These are phyloP conservation scores for Epirrhoe tristata DNA, from an alignment of 2,888 invertebrate genomes.

Conservation along the genomic window DNA sequence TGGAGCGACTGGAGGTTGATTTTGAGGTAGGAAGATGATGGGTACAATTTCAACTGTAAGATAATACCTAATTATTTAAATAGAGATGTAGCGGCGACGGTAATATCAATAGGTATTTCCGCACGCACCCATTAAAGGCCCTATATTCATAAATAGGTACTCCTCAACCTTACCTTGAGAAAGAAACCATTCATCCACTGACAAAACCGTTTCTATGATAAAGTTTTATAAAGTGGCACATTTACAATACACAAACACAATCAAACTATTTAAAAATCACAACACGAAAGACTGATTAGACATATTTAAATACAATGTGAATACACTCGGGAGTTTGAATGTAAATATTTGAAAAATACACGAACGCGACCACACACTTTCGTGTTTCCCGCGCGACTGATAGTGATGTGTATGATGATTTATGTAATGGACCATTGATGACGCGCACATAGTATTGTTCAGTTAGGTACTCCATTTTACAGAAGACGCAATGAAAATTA, in stretches of 20 bases:
- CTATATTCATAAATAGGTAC: not conserved
- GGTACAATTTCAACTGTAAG: no score
- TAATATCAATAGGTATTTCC: not conserved
- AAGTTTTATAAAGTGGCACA: slow-evolving; percentile 25
- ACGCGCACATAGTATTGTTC: not conserved
- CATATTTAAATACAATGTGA: slow-evolving; percentile 33
- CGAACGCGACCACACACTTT: slow-evolving; percentile 39
- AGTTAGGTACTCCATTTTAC: not conserved
- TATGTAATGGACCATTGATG: not conserved
- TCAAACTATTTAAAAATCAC: slow-evolving; percentile 13
- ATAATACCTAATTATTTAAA: no score
- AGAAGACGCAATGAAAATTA: not conserved
- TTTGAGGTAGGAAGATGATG: no score
- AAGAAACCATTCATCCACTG: slow-evolving; percentile 31
- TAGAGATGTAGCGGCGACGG: not conserved
- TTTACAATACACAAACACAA: slow-evolving; percentile 36
- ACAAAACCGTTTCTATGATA: slow-evolving; percentile 24
- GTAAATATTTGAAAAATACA: slow-evolving; percentile 8
- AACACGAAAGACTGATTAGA: slow-evolving; percentile 14
- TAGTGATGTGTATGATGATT: slow-evolving; percentile 11
- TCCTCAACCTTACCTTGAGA: slow-evolving; percentile 25
- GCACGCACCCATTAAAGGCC: not conserved
- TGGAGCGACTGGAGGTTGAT: no score
- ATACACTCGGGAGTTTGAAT: slow-evolving; percentile 13
- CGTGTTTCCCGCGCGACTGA: slow-evolving; percentile 74